phyloP scores from a whole-genome alignment of 2,797 vertebrate genomes.

The Petrocephalus schoutedeni region DNA sequence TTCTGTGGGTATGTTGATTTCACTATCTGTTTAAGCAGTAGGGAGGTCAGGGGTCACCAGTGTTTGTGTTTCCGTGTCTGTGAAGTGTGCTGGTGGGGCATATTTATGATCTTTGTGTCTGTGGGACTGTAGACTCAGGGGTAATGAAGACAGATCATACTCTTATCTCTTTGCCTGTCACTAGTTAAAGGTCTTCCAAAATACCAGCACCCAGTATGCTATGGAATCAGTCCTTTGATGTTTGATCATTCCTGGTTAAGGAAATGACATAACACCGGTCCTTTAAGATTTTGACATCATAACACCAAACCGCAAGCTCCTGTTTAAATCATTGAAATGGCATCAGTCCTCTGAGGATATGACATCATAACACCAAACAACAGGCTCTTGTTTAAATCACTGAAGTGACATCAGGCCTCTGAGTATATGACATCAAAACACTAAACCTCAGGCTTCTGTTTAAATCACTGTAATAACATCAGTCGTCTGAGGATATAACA shows the following conservation, averaged over 20 bases:
- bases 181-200: not conserved
- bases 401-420: not conserved
- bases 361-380: not conserved
- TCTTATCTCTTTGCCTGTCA: slow-evolving; percentile 37
- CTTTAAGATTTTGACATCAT: slow-evolving; percentile 62
- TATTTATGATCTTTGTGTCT: slow-evolving; percentile 77
- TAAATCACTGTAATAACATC: too few species aligned
- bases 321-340: not conserved
- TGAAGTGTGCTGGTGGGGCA: slow-evolving; percentile 70
- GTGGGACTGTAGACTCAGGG: slow-evolving; percentile 66
- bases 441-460: too few species aligned
- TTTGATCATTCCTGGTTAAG: not conserved
- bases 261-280: slow-evolving; percentile 50
- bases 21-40: slow-evolving; percentile 57
- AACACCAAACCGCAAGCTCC: slow-evolving; percentile 25
- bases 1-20: slow-evolving; percentile 28
- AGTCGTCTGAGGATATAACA: too few species aligned
- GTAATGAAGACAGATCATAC: slow-evolving; percentile 75
- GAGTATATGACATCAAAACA: too few species aligned
- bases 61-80: slow-evolving; percentile 78
- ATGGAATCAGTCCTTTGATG: not conserved
- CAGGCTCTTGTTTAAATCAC: not conserved
- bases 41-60: slow-evolving; percentile 69
- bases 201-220: slow-evolving; percentile 42
- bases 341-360: not conserved